Evolutionary conservation across 2,888 invertebrate species (phyloP).

Genomic region (Ischnus inquisitorius): DNA sequence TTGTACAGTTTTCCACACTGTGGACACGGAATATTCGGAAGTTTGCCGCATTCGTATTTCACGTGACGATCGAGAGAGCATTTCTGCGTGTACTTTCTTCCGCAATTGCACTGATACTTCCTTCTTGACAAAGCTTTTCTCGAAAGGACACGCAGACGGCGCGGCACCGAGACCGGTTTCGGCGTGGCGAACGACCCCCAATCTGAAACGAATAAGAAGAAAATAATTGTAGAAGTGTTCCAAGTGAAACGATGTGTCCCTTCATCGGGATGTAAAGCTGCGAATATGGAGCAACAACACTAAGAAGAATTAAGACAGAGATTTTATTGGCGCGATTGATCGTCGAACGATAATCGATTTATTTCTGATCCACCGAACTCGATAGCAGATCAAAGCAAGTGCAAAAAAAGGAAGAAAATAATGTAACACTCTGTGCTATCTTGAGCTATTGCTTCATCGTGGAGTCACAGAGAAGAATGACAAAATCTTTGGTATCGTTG

Average conservation of each 20-base stretch:
- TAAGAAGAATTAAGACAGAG: neutral
- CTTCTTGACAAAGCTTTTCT: constrained; percentile 27
- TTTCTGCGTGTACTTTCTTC: constrained; percentile 80
- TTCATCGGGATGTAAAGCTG: constrained; percentile 29
- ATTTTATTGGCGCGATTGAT: constrained; percentile 2
- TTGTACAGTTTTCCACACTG: constrained; percentile 81
- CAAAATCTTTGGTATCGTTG: neutral
- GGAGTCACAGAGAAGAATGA: neutral
- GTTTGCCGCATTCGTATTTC: constrained; percentile 84
- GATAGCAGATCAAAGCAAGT: neutral
- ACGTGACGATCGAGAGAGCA: constrained; percentile 82
- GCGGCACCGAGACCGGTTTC: constrained; percentile 17
- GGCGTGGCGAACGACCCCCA: constrained; percentile 44
- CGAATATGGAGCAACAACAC: neutral
- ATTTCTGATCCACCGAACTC: constrained; percentile 16
- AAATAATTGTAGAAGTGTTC: constrained; percentile 47
- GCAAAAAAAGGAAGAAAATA: neutral
- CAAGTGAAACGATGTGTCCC: constrained; percentile 29
- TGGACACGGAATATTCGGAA: constrained; percentile 83
- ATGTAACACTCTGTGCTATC: constrained; percentile 9
- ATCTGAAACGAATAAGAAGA: constrained; percentile 57
- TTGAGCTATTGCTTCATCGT: neutral
- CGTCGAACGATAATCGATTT: constrained; percentile 26
- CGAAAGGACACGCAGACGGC: constrained; percentile 26
- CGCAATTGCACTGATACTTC: constrained; percentile 76